Evolutionary conservation across 2,797 vertebrate species (phyloP).

Genomic region (Coregonus suidteri): DNA sequence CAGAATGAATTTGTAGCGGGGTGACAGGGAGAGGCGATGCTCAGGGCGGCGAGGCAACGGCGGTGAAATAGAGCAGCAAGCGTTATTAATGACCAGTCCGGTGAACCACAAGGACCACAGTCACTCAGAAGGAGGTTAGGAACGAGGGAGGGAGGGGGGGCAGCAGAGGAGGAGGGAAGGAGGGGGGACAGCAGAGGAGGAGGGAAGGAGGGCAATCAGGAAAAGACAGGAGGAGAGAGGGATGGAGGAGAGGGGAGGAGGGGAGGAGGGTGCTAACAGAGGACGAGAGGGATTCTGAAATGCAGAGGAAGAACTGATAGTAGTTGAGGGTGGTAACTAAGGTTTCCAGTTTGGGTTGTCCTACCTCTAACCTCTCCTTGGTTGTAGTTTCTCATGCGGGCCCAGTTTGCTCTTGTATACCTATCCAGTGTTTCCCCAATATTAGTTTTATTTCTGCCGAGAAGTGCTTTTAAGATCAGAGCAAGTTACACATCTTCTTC

Average conservation of each 20-base stretch:
- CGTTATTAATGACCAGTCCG: slow-evolving; percentile 70
- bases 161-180: too few relatives aligned
- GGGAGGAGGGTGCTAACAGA: slow-evolving; percentile 37
- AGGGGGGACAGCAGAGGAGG: neutral
- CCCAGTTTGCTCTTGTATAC: too few relatives aligned
- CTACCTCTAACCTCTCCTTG: neutral
- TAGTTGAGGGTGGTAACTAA: slow-evolving; percentile 18
- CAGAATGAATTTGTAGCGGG: slow-evolving; percentile 78
- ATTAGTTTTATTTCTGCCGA: too few relatives aligned
- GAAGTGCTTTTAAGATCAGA: too few relatives aligned
- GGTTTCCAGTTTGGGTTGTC: neutral
- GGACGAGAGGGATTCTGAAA: slow-evolving; percentile 55
- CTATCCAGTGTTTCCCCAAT: too few relatives aligned
- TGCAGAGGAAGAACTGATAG: slow-evolving; percentile 32
- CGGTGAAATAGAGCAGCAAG: slow-evolving; percentile 66
- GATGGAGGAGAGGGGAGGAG: slow-evolving; percentile 22
- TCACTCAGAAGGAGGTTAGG: slow-evolving; percentile 67
- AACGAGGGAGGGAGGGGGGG: slow-evolving; percentile 43
- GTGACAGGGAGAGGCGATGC: slow-evolving; percentile 69
- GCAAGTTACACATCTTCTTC: too few relatives aligned
- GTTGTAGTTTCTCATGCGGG: slow-evolving; percentile 37
- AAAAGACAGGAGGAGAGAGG: slow-evolving; percentile 23
- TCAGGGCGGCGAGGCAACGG: slow-evolving; percentile 68
- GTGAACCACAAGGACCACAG: slow-evolving; percentile 69
- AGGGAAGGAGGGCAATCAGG: neutral